Evolutionary conservation across 2,888 invertebrate genomes (phyloP), one percentile per base, ranked within the genome.

Genomic region (Epinotia bilunana): DNA sequence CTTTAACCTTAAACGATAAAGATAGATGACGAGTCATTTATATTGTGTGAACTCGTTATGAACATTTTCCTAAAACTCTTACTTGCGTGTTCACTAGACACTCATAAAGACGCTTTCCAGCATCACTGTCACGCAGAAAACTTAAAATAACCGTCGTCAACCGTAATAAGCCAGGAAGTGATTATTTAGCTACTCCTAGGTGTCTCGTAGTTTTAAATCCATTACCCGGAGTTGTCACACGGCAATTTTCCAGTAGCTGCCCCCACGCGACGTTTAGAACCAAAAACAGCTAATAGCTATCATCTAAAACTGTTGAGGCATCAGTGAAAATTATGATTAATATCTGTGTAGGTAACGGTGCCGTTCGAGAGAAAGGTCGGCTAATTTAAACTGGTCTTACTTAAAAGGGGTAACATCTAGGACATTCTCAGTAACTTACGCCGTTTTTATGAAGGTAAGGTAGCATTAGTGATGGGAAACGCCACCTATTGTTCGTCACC

Each of bases 281-380:
- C 87, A 85, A 88, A 90, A 91, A 90, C 84, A 87, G 88, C 88
- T 93, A 93, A 93, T 93, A 91, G 92, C 92, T 91, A 93, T 93
- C 88, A 93, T 93, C 89, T 87, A 86, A 88, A 88, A 90, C 88
- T 88, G 86, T 90, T 87, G 91, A 91, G 88, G 86, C 87, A 90
- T 91, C 91, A 92, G 91, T 92, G 91, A 90, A 93, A 93, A 94
- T 93, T 93, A 93, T 94, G 93, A 94, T 94, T 94, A 93, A 94
- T 93, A 93, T 93, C 92, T 89, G 90, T 91, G 91, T 91, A 89
- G 89, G 83, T 94, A 93, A 93, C 93, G 93, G 93, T 90, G 84
- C 78, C 61, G 57, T 81, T 79, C 79, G 80, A 82, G 84, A 80
- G 81, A 78, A 78, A 80, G 78, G 78, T 78, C 75, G 76, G 74